These are phyloP conservation scores for Plutella xylostella DNA, from an alignment of 2,888 invertebrate genomes.

Conservation along the genomic window DNA sequence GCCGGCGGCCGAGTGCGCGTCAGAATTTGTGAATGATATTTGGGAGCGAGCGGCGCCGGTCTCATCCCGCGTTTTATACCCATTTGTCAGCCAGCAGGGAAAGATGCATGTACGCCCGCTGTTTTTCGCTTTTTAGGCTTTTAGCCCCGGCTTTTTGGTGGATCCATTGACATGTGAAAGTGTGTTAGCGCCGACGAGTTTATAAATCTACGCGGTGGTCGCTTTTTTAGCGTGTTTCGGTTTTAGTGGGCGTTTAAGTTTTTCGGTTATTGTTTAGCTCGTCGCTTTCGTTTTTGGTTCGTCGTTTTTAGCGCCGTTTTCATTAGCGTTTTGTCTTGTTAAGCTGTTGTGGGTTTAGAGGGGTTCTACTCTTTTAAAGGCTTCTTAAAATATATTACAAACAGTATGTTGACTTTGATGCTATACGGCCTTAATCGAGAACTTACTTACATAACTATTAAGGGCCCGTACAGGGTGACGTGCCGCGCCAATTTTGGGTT, in stretches of 20 bases:
- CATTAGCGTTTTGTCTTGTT: background rate
- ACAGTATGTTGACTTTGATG: too few relatives aligned
- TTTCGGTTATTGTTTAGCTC: slow-evolving; percentile 26
- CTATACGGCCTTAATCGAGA: too few relatives aligned
- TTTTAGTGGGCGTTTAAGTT: slow-evolving; percentile 27
- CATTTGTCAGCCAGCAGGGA: slow-evolving; percentile 65
- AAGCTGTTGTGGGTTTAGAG: too few relatives aligned
- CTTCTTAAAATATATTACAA: too few relatives aligned
- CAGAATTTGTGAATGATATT: slow-evolving; percentile 67
- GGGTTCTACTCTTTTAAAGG: too few relatives aligned
- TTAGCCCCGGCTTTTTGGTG: slow-evolving; percentile 35
- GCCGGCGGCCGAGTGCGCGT: slow-evolving; percentile 40
- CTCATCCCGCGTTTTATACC: slow-evolving; percentile 59
- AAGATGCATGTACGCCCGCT: slow-evolving; percentile 57
- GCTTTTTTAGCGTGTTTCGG: slow-evolving; percentile 23
- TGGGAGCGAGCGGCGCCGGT: slow-evolving; percentile 38
- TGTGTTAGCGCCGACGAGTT: slow-evolving; percentile 62
- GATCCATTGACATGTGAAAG: slow-evolving; percentile 67
- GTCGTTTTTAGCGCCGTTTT: slow-evolving; percentile 13
- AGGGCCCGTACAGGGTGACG: too few relatives aligned
- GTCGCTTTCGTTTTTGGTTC: slow-evolving; percentile 19
- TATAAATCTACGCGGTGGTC: slow-evolving; percentile 45
- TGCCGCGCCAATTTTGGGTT: too few relatives aligned
- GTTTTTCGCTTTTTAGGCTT: slow-evolving; percentile 61
- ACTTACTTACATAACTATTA: too few relatives aligned